Percentiles rank a stretch among this genome's conserved stretches.
These are phyloP conservation scores for Pelochelys cantorii DNA, from an alignment of 2,797 vertebrate genomes.

Conservation along the genomic window DNA sequence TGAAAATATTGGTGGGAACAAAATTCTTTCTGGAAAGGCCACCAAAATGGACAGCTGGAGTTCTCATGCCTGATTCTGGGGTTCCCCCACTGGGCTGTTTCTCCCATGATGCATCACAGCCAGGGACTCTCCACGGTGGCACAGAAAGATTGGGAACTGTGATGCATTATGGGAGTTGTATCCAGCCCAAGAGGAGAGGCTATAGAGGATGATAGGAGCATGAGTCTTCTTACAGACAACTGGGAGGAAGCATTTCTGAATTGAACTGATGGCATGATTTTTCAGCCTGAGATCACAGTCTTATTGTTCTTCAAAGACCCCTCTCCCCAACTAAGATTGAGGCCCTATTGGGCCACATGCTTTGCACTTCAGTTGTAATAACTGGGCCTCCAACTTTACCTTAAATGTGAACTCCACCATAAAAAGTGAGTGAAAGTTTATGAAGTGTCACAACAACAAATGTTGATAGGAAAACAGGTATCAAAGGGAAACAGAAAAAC, in stretches of 20 bases:
- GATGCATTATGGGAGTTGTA: neutral
- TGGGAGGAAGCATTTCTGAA: neutral
- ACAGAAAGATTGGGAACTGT: neutral
- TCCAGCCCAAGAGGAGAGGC: neutral
- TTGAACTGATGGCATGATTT: too few species aligned
- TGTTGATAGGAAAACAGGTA: neutral
- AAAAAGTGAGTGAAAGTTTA: neutral
- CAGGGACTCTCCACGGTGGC: neutral
- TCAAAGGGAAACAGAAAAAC: neutral
- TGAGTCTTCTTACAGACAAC: neutral
- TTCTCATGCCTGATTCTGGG: neutral
- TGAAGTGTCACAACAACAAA: too few species aligned
- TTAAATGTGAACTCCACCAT: neutral
- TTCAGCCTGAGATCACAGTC: too few species aligned
- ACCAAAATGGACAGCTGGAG: neutral
- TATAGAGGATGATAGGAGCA: neutral
- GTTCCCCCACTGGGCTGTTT: neutral
- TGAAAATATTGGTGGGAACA: neutral
- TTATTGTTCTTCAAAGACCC: too few species aligned
- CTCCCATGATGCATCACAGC: neutral
- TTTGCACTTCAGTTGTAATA: too few species aligned
- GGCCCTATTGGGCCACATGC: too few species aligned
- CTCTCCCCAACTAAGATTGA: too few species aligned
- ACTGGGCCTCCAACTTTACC: neutral
- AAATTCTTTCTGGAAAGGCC: neutral